These are phyloP conservation scores for Porites lutea DNA, from an alignment of 64 coral and sea anemone genomes.

Conservation along the genomic window DNA sequence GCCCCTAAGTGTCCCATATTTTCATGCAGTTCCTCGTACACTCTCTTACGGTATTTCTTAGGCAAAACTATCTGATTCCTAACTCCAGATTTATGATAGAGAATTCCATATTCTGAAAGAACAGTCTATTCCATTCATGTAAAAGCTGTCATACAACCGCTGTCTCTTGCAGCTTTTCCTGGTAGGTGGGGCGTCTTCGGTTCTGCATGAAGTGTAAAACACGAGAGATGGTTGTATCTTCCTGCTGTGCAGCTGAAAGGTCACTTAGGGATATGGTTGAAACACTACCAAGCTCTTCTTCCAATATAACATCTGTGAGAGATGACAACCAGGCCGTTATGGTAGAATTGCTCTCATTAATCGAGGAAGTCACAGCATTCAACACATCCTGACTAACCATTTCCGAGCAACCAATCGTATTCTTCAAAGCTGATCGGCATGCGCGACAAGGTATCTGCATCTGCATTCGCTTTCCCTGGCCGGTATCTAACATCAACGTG, in stretches of 20 bases:
- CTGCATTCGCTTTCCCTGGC: slow-evolving; percentile 18
- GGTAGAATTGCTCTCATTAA: background rate
- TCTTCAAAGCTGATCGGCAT: background rate
- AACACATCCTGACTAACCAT: background rate
- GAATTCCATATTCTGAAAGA: background rate
- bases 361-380: background rate
- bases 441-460: slow-evolving; percentile 15
- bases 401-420: background rate
- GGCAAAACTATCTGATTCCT: background rate
- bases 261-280: background rate
- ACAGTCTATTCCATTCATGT: background rate
- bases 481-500: background rate
- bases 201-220: background rate
- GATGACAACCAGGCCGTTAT: too few species aligned
- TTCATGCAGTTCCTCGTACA: slow-evolving; percentile 27
- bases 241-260: background rate
- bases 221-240: background rate
- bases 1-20: slow-evolving; percentile 9
- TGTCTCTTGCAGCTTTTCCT: background rate
- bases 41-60: background rate
- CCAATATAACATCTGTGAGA: too few species aligned
- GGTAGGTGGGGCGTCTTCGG: background rate
- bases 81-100: background rate
- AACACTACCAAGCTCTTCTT: background rate
- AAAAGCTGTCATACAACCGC: too few species aligned